Percentiles rank a stretch among this genome's conserved stretches.
Evolutionary conservation across 37 sponge, comb jelly and placozoan genomes (phyloP).

Genomic region (Spongilla lacustris): DNA sequence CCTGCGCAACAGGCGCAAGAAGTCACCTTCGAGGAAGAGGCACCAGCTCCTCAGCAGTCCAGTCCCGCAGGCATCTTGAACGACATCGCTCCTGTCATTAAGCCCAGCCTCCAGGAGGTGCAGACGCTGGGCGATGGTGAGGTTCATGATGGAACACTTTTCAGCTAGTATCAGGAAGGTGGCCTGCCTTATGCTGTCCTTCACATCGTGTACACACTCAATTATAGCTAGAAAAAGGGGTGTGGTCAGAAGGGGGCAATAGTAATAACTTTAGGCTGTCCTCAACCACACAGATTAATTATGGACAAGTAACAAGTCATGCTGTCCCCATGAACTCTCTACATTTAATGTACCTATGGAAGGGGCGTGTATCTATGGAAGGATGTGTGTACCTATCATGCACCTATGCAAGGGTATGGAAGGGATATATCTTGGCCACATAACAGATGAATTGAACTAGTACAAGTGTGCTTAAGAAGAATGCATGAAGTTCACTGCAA

Average conservation of each 20-base stretch:
- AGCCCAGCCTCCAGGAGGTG: constrained; percentile 68
- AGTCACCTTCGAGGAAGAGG: constrained; percentile 51
- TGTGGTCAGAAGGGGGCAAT: background rate
- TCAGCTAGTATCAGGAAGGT: constrained; percentile 65
- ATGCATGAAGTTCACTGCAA: too few species aligned
- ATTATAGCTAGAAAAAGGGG: constrained; percentile 72
- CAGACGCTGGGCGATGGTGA: constrained; percentile 67
- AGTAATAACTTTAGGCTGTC: too few species aligned
- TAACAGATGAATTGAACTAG: too few species aligned
- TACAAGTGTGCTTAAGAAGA: too few species aligned
- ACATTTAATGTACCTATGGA: too few species aligned
- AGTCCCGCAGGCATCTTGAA: constrained; percentile 56
- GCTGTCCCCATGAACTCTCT: too few species aligned
- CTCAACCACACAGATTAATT: too few species aligned
- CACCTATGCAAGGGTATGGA: too few species aligned
- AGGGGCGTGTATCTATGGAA: too few species aligned
- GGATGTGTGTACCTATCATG: too few species aligned
- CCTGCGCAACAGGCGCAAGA: constrained; percentile 56
- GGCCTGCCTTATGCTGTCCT: constrained; percentile 44
- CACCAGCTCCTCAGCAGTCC: constrained; percentile 74
- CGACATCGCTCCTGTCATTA: constrained; percentile 40
- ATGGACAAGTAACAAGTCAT: too few species aligned
- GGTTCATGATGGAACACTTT: constrained; percentile 50
- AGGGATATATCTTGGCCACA: too few species aligned
- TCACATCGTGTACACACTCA: constrained; percentile 73